These are phyloP conservation scores for Sebastes ruberrimus DNA, from an alignment of 2,797 vertebrate genomes.

Conservation along the genomic window DNA sequence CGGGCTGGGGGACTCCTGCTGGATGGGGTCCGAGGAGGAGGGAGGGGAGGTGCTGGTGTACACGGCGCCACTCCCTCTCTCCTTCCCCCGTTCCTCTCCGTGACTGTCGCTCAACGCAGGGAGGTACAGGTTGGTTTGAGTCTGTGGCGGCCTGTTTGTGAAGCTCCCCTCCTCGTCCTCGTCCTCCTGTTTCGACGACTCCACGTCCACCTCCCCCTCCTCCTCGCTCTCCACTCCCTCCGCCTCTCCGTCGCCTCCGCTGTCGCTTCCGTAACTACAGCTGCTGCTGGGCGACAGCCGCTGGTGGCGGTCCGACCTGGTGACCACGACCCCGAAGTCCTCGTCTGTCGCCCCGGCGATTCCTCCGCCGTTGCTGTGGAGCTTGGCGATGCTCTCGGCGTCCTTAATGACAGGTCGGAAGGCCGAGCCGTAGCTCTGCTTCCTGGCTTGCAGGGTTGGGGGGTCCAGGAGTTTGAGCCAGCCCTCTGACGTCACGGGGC, in stretches of 20 bases:
- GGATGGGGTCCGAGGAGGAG: constrained; percentile 66
- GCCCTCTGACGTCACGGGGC: constrained; percentile 80
- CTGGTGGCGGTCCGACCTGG: constrained; percentile 68
- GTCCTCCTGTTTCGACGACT: constrained; percentile 81
- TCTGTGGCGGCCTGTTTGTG: constrained; percentile 58
- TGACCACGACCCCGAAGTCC: constrained; percentile 50
- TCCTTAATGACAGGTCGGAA: constrained; percentile 95
- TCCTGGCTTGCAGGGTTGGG: constrained; percentile 79
- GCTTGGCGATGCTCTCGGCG: constrained; percentile 91
- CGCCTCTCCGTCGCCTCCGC: constrained; percentile 72
- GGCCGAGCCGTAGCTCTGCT: constrained; percentile 90
- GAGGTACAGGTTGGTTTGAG: constrained; percentile 70
- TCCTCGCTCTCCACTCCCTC: constrained; percentile 68
- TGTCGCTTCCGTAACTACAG: constrained; percentile 91
- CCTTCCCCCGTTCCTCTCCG: constrained; percentile 73
- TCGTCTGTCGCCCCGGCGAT: constrained; percentile 52
- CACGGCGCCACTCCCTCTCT: constrained; percentile 51
- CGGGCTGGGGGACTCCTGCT: constrained; percentile 65
- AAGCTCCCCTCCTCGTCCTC: constrained; percentile 82
- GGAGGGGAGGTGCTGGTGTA: constrained; percentile 64
- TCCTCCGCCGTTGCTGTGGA: constrained; percentile 80
- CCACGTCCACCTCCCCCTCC: constrained; percentile 89
- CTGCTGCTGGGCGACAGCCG: constrained; percentile 86
- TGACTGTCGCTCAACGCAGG: constrained; percentile 55
- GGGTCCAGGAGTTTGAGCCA: constrained; percentile 86